These are phyloP conservation scores for Cartodere bifasciata DNA, from an alignment of 2,888 invertebrate genomes.

Conservation along the genomic window DNA sequence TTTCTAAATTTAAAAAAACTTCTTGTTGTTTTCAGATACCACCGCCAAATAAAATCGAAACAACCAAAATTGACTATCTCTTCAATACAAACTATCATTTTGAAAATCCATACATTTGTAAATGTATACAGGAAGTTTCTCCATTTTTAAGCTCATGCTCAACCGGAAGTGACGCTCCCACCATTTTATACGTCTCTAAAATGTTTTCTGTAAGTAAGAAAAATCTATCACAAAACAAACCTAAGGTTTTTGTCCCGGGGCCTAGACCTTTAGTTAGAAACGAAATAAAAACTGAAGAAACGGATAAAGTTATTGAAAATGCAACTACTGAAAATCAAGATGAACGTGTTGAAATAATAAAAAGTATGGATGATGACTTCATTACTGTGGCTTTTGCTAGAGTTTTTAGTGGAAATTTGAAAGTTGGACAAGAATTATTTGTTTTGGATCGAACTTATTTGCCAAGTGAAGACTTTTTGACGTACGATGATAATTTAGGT, in stretches of 20 bases:
- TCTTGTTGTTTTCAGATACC: no score
- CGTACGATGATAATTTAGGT: constrained; percentile 7
- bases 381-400: constrained; percentile 85
- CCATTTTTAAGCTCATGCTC: constrained; percentile 21
- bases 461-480: constrained; percentile 37
- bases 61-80: constrained; percentile 69
- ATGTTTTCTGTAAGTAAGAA: constrained; percentile 76
- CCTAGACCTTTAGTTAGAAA: constrained; percentile 12
- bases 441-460: constrained; percentile 83
- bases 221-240: constrained; percentile 65
- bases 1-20: no score
- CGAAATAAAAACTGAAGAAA: constrained; percentile 3
- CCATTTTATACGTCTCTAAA: constrained; percentile 71
- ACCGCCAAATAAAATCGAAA: constrained; percentile 59
- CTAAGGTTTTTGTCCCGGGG: constrained; percentile 59
- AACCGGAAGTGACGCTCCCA: constrained; percentile 43
- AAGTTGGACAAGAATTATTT: constrained; percentile 62
- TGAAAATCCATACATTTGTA: constrained; percentile 53
- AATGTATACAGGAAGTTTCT: constrained; percentile 47
- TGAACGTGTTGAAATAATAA: constrained; percentile 15
- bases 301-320: constrained; percentile 7
- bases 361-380: constrained; percentile 34
- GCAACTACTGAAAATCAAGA: constrained; percentile 7
- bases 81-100: constrained; percentile 49
- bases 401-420: constrained; percentile 79